phyloP scores from a whole-genome alignment of 2,113 vertebrate genomes.

The Pogona vitticeps region DNA sequence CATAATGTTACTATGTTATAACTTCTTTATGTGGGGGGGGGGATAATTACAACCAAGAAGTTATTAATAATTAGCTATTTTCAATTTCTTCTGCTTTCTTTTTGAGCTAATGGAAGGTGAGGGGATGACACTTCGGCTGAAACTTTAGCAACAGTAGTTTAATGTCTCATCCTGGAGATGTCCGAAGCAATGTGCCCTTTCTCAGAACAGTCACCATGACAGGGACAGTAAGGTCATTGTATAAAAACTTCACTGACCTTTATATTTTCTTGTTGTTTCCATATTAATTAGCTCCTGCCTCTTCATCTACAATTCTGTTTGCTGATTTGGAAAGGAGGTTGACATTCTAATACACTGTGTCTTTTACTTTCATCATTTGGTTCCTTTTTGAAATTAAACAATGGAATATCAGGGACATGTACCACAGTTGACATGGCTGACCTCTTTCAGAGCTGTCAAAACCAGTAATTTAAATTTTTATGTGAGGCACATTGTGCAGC shows the following conservation, averaged over 20 bases:
- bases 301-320: neutral
- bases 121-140: neutral
- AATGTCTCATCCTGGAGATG: neutral
- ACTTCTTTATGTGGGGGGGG: too few relatives aligned
- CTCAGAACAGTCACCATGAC: neutral
- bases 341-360: slow-evolving; percentile 48
- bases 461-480: slow-evolving; percentile 56
- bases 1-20: too few relatives aligned
- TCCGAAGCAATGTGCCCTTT: neutral
- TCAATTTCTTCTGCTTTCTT: neutral
- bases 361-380: slow-evolving; percentile 50
- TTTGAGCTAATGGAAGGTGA: neutral
- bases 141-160: neutral
- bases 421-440: slow-evolving; percentile 54
- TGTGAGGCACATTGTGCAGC: slow-evolving; percentile 63
- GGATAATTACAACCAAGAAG: too few relatives aligned
- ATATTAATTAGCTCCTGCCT: slow-evolving; percentile 24
- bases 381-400: slow-evolving; percentile 47
- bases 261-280: slow-evolving; percentile 26
- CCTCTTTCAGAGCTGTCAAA: slow-evolving; percentile 55
- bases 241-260: slow-evolving; percentile 24
- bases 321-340: slow-evolving; percentile 29
- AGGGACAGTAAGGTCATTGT: slow-evolving; percentile 19
- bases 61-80: too few relatives aligned
- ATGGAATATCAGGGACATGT: slow-evolving; percentile 35